These are phyloP conservation scores for Arge pagana DNA, from an alignment of 2,888 invertebrate genomes.

Conservation along the genomic window DNA sequence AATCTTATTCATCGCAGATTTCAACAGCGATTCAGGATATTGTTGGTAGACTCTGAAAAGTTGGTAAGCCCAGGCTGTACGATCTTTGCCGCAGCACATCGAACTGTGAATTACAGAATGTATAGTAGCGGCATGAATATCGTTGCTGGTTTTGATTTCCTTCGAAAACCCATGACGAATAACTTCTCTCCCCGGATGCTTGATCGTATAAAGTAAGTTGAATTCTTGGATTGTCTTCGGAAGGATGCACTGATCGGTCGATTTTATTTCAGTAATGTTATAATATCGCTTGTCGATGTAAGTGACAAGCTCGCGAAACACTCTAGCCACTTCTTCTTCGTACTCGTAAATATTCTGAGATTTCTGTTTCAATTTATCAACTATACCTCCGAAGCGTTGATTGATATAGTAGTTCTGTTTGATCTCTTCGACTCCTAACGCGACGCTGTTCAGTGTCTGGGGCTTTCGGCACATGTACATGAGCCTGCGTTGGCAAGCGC, in stretches of 20 bases:
- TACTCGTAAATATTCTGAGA: conserved; percentile 37
- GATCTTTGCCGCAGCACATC: conserved; percentile 66
- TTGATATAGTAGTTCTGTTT: conserved; percentile 63
- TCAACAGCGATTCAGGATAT: conserved; percentile 69
- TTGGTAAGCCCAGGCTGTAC: conserved; percentile 68
- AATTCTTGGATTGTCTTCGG: conserved; percentile 50
- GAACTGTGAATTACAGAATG: conserved; percentile 70
- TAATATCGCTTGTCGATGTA: conserved; percentile 52
- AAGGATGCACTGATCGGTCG: conserved; percentile 37
- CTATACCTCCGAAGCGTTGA: conserved; percentile 56
- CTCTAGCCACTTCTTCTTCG: conserved; percentile 42
- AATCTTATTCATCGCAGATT: conserved; percentile 65
- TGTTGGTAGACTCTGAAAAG: conserved; percentile 71
- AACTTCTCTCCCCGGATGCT: conserved; percentile 48
- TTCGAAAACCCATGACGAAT: conserved; percentile 45
- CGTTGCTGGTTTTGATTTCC: conserved; percentile 57
- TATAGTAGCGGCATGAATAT: conserved; percentile 63
- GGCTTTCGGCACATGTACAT: conserved; percentile 66
- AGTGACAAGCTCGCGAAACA: conserved; percentile 48
- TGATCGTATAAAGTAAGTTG: conserved; percentile 46
- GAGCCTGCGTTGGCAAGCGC: conserved; percentile 69
- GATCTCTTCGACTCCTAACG: conserved; percentile 66
- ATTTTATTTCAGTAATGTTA: conserved; percentile 49
- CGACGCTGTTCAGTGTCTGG: conserved; percentile 64
- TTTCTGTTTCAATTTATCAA: conserved; percentile 50